Evolutionary conservation across 2,113 vertebrate species (phyloP).

Genomic region (Erythrolamprus reginae): DNA sequence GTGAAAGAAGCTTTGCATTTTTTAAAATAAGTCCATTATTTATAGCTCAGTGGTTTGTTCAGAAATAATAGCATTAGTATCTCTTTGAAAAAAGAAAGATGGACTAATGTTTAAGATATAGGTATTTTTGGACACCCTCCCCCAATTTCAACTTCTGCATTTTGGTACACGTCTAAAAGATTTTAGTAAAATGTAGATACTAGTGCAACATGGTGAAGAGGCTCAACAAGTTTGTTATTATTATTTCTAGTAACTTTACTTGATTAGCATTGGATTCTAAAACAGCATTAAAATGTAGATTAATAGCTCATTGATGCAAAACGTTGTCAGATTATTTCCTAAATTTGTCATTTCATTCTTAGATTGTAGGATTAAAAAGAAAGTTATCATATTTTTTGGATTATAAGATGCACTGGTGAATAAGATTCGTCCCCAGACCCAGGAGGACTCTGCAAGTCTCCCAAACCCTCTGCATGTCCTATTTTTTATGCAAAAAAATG

Average conservation of each 20-base stretch:
- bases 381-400: no score
- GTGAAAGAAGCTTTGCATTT: not conserved
- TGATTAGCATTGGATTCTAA: not conserved
- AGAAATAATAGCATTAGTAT: not conserved
- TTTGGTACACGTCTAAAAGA: not conserved
- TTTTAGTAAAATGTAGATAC: not conserved
- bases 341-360: not conserved
- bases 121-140: no score
- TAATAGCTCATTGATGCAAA: not conserved
- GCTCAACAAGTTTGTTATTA: not conserved
- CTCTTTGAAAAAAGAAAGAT: not conserved
- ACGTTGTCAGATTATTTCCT: not conserved
- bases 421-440: no score
- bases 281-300: not conserved
- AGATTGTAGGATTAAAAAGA: no score
- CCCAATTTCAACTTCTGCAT: not conserved
- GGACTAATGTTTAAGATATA: not conserved
- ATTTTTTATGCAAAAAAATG: no score
- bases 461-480: no score
- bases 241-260: not conserved
- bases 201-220: not conserved
- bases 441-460: no score
- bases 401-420: no score
- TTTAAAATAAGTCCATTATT: not conserved
- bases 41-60: not conserved